A percentile compares a stretch with the other conserved stretches of the same genome.
These are phyloP conservation scores for Umimayanthus kanabou DNA, from an alignment of 92 coral and sea anemone species.

Conservation along the genomic window DNA sequence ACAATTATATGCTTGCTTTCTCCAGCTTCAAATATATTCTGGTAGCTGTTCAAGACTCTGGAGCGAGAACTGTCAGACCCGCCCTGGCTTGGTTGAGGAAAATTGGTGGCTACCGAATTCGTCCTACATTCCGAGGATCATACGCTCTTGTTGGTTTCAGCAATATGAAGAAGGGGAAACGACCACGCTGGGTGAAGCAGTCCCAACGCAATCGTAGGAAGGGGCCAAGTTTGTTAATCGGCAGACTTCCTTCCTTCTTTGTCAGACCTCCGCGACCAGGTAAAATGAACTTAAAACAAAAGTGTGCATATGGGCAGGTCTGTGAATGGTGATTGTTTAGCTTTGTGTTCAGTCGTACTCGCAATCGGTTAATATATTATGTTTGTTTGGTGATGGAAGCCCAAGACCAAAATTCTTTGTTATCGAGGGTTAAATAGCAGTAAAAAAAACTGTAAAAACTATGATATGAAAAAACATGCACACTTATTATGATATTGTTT, in stretches of 20 bases:
- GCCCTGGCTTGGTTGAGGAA: slow-evolving; percentile 7
- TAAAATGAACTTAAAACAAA: background rate
- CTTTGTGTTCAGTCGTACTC: too few relatives aligned
- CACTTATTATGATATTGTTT: too few relatives aligned
- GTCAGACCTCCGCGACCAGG: slow-evolving; percentile 23
- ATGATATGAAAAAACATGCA: too few relatives aligned
- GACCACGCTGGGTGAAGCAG: slow-evolving; percentile 12
- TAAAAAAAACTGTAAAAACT: too few relatives aligned
- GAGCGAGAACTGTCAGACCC: background rate
- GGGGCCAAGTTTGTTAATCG: slow-evolving; percentile 7
- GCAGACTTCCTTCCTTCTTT: background rate
- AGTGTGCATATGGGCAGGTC: too few relatives aligned
- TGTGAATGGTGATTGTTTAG: too few relatives aligned
- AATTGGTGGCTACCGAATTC: slow-evolving; percentile 11
- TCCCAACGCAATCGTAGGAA: background rate
- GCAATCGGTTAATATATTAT: too few relatives aligned
- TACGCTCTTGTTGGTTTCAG: slow-evolving; percentile 14
- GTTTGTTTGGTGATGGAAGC: too few relatives aligned
- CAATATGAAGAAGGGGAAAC: slow-evolving; percentile 2
- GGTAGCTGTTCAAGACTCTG: slow-evolving; percentile 25
- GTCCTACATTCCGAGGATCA: background rate
- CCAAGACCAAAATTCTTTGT: too few relatives aligned
- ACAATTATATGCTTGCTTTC: background rate
- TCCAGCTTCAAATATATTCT: slow-evolving; percentile 1
- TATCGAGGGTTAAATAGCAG: too few relatives aligned